Percentiles rank a stretch among this genome's conserved stretches.
Conservation (phyloP, 2,797 vertebrate genomes). For the Margarornis squamiger region DNA sequence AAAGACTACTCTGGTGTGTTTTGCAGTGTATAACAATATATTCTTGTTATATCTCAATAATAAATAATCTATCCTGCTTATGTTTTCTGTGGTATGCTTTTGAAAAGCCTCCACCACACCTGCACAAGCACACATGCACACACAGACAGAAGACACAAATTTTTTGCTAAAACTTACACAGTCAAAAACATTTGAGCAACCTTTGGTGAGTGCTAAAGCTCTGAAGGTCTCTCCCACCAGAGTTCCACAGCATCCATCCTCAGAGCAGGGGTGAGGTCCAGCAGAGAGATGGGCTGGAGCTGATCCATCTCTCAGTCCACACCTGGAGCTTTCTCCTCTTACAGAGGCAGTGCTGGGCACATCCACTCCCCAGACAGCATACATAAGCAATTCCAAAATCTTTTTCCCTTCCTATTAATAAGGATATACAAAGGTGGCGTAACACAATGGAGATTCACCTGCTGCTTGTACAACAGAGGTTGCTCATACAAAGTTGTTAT, state of each 20-base stretch:
- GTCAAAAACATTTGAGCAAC: neutral
- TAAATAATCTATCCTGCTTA: neutral
- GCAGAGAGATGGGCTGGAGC: fast-evolving
- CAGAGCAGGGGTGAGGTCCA: neutral
- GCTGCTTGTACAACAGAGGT: neutral
- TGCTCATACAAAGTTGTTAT: neutral
- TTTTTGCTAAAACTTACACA: neutral
- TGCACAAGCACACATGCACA: neutral
- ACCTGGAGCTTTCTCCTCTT: neutral
- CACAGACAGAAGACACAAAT: neutral
- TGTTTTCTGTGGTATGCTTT: neutral
- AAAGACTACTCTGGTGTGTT: neutral
- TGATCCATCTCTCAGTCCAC: neutral
- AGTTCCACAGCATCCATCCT: neutral
- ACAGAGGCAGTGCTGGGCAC: neutral
- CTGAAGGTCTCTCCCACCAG: neutral
- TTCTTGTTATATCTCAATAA: neutral
- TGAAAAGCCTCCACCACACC: neutral
- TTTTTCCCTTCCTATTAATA: neutral
- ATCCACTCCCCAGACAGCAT: neutral
- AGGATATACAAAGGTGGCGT: neutral
- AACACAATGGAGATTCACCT: neutral
- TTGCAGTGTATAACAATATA: fast-evolving
- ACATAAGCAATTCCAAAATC: neutral
- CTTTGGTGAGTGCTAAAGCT: neutral